Evolutionary conservation across 2,797 vertebrate species (phyloP).

Genomic region (Basileuterus tristriatus): DNA sequence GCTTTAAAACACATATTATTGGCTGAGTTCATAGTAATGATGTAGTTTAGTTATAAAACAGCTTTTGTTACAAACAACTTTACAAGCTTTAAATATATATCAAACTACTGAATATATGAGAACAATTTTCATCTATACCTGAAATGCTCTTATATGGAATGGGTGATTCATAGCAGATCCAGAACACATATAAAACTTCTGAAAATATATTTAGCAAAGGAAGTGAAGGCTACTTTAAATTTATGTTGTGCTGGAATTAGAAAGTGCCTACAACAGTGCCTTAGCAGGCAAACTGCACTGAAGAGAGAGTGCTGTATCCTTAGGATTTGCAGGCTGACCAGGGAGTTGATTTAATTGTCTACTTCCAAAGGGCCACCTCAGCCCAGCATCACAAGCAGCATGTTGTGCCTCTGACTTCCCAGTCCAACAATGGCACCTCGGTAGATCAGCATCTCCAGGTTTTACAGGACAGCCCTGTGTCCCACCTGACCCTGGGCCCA

Average conservation of each 20-base stretch:
- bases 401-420: background rate
- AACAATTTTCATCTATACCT: conserved; percentile 13
- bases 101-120: conserved; percentile 1
- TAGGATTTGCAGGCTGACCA: background rate
- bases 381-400: background rate
- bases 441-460: background rate
- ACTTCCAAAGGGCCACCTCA: background rate
- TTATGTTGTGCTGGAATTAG: conserved; percentile 25
- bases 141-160: background rate
- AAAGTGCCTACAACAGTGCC: background rate
- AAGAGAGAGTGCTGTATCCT: background rate
- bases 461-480: background rate
- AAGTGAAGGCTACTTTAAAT: conserved; percentile 40
- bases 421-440: background rate
- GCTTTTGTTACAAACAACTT: conserved; percentile 30
- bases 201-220: conserved; percentile 12
- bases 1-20: conserved; percentile 11
- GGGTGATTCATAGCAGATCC: conserved; percentile 20
- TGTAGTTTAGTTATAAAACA: conserved; percentile 6
- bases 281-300: background rate
- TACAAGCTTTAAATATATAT: conserved; percentile 2
- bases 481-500: background rate
- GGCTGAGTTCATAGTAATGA: background rate
- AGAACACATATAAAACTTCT: conserved; percentile 2
- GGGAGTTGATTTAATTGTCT: background rate